phyloP scores from a whole-genome alignment of 1,140 invertebrate genomes.

The Drosophila kohkoa region DNA sequence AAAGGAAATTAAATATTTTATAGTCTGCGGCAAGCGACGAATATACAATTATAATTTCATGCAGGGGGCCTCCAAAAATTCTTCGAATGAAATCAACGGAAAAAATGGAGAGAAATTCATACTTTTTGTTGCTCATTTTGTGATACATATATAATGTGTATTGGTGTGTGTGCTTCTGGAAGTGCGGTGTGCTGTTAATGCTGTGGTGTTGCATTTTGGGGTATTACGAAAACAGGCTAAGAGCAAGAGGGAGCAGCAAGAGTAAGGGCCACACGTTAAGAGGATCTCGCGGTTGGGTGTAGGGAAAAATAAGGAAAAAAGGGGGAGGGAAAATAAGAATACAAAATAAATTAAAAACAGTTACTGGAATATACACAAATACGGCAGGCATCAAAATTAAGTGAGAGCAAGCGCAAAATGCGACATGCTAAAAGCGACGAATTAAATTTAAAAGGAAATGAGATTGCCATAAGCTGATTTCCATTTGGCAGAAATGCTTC shows the following conservation, averaged over 20 bases:
- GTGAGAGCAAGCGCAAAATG: constrained; percentile 34
- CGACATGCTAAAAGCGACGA: constrained; percentile 50
- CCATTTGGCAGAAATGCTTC: constrained; percentile 11
- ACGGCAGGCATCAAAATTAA: constrained; percentile 55
- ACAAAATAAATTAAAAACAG: constrained; percentile 36
- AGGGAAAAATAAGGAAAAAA: constrained; percentile 19
- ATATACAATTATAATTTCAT: constrained; percentile 76
- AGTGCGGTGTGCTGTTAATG: constrained; percentile 45
- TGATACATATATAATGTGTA: background rate
- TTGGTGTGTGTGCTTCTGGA: constrained; percentile 14
- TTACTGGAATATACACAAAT: constrained; percentile 33
- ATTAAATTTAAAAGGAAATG: constrained; percentile 79
- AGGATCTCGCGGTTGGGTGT: constrained; percentile 59
- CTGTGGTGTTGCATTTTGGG: constrained; percentile 62
- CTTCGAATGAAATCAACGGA: constrained; percentile 60
- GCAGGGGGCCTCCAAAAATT: constrained; percentile 46
- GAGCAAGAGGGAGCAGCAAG: constrained; percentile 29
- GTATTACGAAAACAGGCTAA: constrained; percentile 46
- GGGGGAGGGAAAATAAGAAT: background rate
- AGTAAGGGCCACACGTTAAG: constrained; percentile 47
- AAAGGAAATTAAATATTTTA: constrained; percentile 81
- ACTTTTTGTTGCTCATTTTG: constrained; percentile 19
- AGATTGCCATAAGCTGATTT: constrained; percentile 54
- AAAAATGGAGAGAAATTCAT: constrained; percentile 58
- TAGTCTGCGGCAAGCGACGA: constrained; percentile 67